Conservation (phyloP, 2,113 vertebrate genomes). For the Todiramphus chloris region DNA sequence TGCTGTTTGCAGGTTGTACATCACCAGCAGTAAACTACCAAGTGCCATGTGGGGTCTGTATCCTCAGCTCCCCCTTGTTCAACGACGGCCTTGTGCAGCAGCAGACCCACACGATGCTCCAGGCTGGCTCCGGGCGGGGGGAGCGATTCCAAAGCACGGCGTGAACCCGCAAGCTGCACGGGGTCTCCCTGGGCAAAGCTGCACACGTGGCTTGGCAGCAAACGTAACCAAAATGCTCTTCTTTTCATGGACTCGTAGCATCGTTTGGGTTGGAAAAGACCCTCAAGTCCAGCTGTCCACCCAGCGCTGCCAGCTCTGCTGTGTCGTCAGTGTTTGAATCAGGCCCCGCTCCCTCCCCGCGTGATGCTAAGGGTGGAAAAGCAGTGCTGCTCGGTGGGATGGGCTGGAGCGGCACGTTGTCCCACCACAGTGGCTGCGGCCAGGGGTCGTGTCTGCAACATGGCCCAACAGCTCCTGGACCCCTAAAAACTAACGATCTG, state of each 20-base stretch:
- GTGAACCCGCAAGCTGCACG: not conserved
- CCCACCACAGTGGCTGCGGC: not conserved
- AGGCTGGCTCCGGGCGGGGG: not conserved
- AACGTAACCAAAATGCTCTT: not conserved
- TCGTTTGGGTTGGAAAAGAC: not conserved
- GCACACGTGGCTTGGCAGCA: not conserved
- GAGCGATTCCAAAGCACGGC: too few species aligned
- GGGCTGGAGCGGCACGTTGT: not conserved
- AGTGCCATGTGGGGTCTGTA: accelerated
- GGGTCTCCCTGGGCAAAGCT: not conserved
- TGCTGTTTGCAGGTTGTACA: not conserved
- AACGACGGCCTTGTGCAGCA: not conserved
- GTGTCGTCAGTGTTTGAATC: not conserved
- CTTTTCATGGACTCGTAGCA: not conserved
- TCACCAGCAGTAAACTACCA: not conserved
- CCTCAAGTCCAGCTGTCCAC: not conserved
- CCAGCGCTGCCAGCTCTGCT: not conserved
- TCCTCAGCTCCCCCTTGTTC: too few species aligned
- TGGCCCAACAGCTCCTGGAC: not conserved
- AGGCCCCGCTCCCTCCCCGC: not conserved
- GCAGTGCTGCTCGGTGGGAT: not conserved
- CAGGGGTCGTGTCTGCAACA: not conserved
- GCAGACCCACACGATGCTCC: not conserved
- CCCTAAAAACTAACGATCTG: not conserved
- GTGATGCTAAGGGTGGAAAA: not conserved